These are phyloP conservation scores for Drosophila quadrilineata DNA, from an alignment of 1,140 invertebrate genomes.

Conservation along the genomic window DNA sequence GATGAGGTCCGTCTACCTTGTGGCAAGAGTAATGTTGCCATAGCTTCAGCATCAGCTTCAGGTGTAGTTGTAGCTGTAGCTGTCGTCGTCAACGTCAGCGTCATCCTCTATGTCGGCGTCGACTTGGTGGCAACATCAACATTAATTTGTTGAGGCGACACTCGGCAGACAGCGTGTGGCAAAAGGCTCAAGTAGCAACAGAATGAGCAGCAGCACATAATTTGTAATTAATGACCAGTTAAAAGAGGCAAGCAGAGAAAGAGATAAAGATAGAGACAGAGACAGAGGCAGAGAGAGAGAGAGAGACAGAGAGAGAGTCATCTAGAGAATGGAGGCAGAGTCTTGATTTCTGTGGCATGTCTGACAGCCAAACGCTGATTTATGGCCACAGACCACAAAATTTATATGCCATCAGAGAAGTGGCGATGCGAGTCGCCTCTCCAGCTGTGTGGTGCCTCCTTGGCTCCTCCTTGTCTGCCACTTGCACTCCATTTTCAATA, in stretches of 20 bases:
- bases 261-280: slow-evolving; percentile 13
- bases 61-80: no score
- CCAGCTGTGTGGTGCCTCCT: slow-evolving; percentile 22
- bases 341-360: slow-evolving; percentile 28
- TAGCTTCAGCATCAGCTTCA: no score
- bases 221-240: slow-evolving; percentile 79
- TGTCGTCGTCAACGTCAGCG: slow-evolving; percentile 31
- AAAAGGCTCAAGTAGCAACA: slow-evolving; percentile 19
- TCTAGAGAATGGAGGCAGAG: no score
- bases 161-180: slow-evolving; percentile 59
- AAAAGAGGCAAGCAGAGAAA: slow-evolving; percentile 55
- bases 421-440: slow-evolving; percentile 49
- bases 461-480: slow-evolving; percentile 42
- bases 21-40: slow-evolving; percentile 15
- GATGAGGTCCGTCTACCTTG: slow-evolving; percentile 9
- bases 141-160: slow-evolving; percentile 72
- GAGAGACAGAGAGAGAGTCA: slow-evolving; percentile 16
- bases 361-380: slow-evolving; percentile 80
- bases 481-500: slow-evolving; percentile 58
- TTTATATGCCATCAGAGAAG: slow-evolving; percentile 69
- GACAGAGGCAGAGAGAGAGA: slow-evolving; percentile 29
- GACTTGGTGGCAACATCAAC: slow-evolving; percentile 44
- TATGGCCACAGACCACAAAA: slow-evolving; percentile 73
- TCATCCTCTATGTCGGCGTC: slow-evolving; percentile 19
- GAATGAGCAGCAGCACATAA: slow-evolving; percentile 57